Evolutionary conservation across 2,888 invertebrate genomes (phyloP).

Genomic region (Pyrgus malvae): DNA sequence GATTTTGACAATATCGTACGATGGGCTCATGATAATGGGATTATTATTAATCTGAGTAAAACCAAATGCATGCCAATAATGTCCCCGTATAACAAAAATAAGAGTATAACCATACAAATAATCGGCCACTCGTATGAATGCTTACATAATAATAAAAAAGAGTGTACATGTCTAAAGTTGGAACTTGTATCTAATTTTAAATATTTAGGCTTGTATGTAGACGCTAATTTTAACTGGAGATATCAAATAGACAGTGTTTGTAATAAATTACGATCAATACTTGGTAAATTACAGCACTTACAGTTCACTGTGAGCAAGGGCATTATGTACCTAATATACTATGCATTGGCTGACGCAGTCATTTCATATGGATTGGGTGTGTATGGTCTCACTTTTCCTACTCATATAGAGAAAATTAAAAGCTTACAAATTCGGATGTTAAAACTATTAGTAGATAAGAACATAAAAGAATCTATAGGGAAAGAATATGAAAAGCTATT

Average conservation of each 20-base stretch:
- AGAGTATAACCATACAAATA: neutral
- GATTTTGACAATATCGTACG: slow-evolving; percentile 6
- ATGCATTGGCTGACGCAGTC: slow-evolving; percentile 1
- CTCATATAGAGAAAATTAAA: neutral
- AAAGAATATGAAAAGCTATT: neutral
- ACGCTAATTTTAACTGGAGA: neutral
- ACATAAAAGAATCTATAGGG: neutral
- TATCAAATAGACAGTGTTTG: neutral
- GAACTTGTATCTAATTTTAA: neutral
- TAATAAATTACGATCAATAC: neutral
- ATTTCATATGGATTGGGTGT: slow-evolving; percentile 9
- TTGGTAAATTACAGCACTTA: neutral
- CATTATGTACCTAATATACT: slow-evolving; percentile 1
- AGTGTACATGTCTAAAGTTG: neutral
- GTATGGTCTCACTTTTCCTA: slow-evolving; percentile 9
- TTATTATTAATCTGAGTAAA: slow-evolving; percentile 2
- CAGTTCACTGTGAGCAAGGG: neutral
- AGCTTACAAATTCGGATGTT: slow-evolving; percentile 3
- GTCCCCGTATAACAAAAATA: neutral
- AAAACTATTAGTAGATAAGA: neutral
- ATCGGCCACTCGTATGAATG: neutral
- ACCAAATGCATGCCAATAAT: slow-evolving; percentile 1
- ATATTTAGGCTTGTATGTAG: neutral
- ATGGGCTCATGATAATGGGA: slow-evolving; percentile 13
- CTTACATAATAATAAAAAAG: neutral